Evolutionary conservation across 2,797 vertebrate species (phyloP).

Genomic region (Novumbra hubbsi): DNA sequence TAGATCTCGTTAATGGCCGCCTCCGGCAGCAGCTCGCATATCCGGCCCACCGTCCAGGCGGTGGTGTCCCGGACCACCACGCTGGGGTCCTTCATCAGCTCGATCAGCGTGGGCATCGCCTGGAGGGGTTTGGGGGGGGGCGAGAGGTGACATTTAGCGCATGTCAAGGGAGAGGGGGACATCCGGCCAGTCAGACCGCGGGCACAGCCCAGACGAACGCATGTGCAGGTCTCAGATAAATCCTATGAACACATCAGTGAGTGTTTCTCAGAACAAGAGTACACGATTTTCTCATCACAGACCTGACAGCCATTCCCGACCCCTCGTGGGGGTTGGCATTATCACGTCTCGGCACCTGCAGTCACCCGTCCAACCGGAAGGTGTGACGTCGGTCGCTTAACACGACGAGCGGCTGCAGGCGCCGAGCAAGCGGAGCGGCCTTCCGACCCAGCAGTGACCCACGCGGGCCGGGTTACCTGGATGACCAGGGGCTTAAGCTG

Average conservation of each 20-base stretch:
- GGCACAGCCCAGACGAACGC: neutral
- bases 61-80: slow-evolving; percentile 97
- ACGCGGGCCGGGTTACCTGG: slow-evolving; percentile 38
- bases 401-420: too few species aligned
- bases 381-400: too few species aligned
- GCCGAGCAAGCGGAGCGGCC: too few species aligned
- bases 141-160: neutral
- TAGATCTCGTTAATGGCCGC: slow-evolving; percentile 95
- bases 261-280: neutral
- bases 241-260: neutral
- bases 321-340: too few species aligned
- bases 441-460: neutral
- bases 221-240: neutral
- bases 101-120: slow-evolving; percentile 96
- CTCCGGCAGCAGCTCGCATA: slow-evolving; percentile 95
- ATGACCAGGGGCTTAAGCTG: slow-evolving; percentile 94
- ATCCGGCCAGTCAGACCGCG: too few species aligned
- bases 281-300: neutral
- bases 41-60: slow-evolving; percentile 94
- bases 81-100: slow-evolving; percentile 97
- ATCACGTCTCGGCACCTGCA: too few species aligned
- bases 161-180: too few species aligned
- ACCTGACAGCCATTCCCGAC: neutral
- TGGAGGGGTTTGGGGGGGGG: slow-evolving; percentile 42
- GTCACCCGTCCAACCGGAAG: too few species aligned